Evolutionary conservation across 2,888 invertebrate species (phyloP), one percentile per base, ranked within the genome.

Genomic region (Flabesymbios commensalis): DNA sequence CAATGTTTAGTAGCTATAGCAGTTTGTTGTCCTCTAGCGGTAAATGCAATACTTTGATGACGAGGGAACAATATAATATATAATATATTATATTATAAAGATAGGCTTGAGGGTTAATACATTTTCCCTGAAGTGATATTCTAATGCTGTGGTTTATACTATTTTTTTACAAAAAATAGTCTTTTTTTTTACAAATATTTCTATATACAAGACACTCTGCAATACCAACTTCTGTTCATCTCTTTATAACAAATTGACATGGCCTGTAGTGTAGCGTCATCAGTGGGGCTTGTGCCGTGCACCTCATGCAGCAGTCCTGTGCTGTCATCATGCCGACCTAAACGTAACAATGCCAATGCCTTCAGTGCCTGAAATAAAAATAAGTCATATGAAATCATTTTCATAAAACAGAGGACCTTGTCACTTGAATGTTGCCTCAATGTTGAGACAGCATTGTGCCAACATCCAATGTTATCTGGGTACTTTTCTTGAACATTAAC

Each of bases 231-330:
- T 84, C 92, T 90, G 75, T 93, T 91, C 77, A 92, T 88, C 85
- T 97, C 98, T 76, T 94, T 87, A 81, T 93, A 98, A 78, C 94
- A 94, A 76, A 96, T 92, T 57, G 93, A 91, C 88, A 98, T 92
- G 14, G 95, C 96, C 83, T 96, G 95, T 42, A 98, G 86, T 5
- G 96, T 95, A 39, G 91, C 88, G 78, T 98, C 97, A 80, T 98
- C 97, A 58, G 89, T 88, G 1, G 94, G 93, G 48, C 76, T 72
- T 41, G 75, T 72, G 4, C 65, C 62, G 54, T 80, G 78, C 57
- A 89, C 88, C 59, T 88, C 87, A 64, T 91, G 89, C 61, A 97
- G 85, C 57, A 94, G 87, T 42, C 84, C 82, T 66, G 88, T 87
- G 67, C 93, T 91, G 78, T 97, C 96, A 56, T 88, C 86, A 68